Conservation (phyloP, 2,797 vertebrate species). For the Hapalemur alaotrensis region DNA sequence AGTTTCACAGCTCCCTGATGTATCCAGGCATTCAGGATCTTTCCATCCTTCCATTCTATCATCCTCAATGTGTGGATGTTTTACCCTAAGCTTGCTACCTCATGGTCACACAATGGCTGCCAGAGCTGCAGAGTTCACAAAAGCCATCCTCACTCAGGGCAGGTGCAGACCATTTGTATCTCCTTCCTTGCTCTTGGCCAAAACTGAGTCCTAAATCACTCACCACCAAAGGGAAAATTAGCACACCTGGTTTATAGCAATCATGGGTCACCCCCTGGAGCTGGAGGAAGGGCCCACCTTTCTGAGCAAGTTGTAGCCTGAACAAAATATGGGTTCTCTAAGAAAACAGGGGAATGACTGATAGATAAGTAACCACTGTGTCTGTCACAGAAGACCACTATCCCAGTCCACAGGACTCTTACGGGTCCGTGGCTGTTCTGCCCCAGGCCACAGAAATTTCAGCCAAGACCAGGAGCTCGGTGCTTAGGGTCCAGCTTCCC, state of each 20-base stretch:
- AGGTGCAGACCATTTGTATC: neutral
- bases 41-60: neutral
- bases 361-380: neutral
- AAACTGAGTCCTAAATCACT: neutral
- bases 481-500: neutral
- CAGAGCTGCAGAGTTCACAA: neutral
- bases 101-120: neutral
- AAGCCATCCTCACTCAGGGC: neutral
- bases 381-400: neutral
- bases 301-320: neutral
- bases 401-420: neutral
- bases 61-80: neutral
- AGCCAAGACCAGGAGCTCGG: neutral
- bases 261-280: neutral
- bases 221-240: neutral
- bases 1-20: neutral
- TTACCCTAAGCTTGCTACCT: neutral
- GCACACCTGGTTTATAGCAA: neutral
- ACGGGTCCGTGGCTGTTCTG: neutral
- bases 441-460: neutral
- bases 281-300: neutral
- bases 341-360: neutral
- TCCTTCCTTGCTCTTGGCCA: neutral
- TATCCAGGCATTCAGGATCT: neutral
- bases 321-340: neutral